Percentiles rank a stretch among this genome's conserved stretches.
Conservation (phyloP, 2,797 vertebrate species). For the Epinephelus coioides region DNA sequence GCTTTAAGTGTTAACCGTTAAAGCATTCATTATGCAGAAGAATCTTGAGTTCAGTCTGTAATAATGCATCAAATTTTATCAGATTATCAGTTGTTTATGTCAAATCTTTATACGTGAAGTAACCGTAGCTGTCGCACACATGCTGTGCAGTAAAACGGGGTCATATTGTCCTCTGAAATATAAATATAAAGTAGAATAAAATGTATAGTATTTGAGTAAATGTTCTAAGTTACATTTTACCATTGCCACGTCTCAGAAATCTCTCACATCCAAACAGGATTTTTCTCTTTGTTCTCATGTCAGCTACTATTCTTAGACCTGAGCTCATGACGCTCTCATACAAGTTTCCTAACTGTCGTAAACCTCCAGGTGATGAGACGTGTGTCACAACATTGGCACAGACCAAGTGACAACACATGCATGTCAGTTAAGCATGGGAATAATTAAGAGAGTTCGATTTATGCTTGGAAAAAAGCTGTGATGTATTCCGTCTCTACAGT, state of each 20-base stretch:
- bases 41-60: not conserved
- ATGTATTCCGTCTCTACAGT: conserved; percentile 12
- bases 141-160: not conserved
- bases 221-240: not conserved
- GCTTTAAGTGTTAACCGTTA: no score
- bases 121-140: not conserved
- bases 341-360: no score
- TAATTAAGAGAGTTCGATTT: conserved; percentile 4
- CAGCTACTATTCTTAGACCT: not conserved
- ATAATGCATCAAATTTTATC: not conserved
- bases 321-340: not conserved
- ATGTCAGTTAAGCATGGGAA: not conserved
- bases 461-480: not conserved
- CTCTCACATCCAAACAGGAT: not conserved
- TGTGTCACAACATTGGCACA: not conserved
- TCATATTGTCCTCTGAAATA: not conserved
- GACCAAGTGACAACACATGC: not conserved
- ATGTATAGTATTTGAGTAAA: not conserved
- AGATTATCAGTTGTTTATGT: not conserved
- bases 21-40: no score
- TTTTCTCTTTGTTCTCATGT: not conserved
- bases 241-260: not conserved
- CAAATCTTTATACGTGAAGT: not conserved
- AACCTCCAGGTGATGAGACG: not conserved
- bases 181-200: not conserved